Percentiles rank a stretch among this genome's conserved stretches.
phyloP scores from a whole-genome alignment of 2,888 invertebrate genomes.

The Chironomus tentans region DNA sequence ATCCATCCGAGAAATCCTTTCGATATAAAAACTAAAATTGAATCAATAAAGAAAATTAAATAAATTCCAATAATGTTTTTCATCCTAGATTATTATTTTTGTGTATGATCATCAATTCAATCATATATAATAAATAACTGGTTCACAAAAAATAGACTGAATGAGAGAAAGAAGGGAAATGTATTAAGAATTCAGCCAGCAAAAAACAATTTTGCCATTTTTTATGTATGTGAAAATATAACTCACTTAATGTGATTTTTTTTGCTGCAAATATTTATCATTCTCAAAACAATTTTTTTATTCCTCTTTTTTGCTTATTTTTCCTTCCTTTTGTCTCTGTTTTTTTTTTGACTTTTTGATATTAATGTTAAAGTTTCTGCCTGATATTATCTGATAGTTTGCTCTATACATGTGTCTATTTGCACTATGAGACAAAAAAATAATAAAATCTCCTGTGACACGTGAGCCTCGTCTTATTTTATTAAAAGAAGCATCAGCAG shows the following conservation, averaged over 20 bases:
- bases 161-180: neutral
- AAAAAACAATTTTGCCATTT: conserved; percentile 13
- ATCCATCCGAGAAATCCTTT: too few species aligned
- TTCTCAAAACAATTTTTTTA: neutral
- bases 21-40: too few species aligned
- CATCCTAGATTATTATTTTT: too few species aligned
- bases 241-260: conserved; percentile 15
- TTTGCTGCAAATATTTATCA: conserved; percentile 23
- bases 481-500: neutral
- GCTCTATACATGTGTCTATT: neutral
- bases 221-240: conserved; percentile 7
- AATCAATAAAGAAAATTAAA: too few species aligned
- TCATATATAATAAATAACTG: too few species aligned
- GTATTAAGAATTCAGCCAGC: conserved; percentile 11
- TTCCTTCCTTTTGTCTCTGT: neutral
- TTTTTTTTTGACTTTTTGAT: neutral
- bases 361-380: neutral
- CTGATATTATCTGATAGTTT: neutral
- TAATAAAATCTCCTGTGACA: too few species aligned
- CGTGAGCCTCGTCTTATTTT: too few species aligned
- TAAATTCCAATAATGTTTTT: too few species aligned
- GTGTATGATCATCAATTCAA: too few species aligned
- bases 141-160: too few species aligned
- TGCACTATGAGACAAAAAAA: too few species aligned
- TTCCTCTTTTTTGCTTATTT: neutral